Percentiles rank a stretch among this genome's conserved stretches.
Conservation (phyloP, 2,797 vertebrate species). For the Furcifer pardalis region DNA sequence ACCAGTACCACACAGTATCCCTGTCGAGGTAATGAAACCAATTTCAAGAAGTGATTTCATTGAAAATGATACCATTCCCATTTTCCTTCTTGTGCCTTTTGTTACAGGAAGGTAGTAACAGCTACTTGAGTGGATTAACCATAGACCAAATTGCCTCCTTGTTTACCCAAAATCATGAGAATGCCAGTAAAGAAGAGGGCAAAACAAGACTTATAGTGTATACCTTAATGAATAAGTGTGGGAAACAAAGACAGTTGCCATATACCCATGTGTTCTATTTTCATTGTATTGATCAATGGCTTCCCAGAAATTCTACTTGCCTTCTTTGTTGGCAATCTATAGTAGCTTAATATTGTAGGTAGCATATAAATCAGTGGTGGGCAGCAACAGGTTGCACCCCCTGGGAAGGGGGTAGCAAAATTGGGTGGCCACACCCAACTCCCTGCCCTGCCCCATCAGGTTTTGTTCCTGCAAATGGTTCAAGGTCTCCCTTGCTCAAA, state of each 20-base stretch:
- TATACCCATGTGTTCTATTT: constrained; percentile 95
- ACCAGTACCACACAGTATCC: constrained; percentile 12
- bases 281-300: constrained; percentile 96
- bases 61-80: constrained; percentile 89
- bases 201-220: constrained; percentile 89
- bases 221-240: constrained; percentile 94
- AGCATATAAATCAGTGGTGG: too few relatives aligned
- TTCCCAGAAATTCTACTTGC: constrained; percentile 96
- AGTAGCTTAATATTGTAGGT: constrained; percentile 71
- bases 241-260: constrained; percentile 92
- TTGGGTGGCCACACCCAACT: too few relatives aligned
- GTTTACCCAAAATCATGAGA: constrained; percentile 90
- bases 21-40: constrained; percentile 60
- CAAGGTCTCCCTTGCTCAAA: too few relatives aligned
- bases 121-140: constrained; percentile 89
- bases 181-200: constrained; percentile 84
- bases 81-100: constrained; percentile 91
- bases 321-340: constrained; percentile 94
- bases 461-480: too few relatives aligned
- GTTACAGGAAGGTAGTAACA: constrained; percentile 87
- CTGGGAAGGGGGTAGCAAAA: too few relatives aligned
- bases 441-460: too few relatives aligned
- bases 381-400: too few relatives aligned
- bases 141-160: constrained; percentile 99
- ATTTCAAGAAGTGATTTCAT: constrained; percentile 84